Percentiles rank a stretch among this genome's conserved stretches.
Evolutionary conservation across 2,797 vertebrate genomes (phyloP).

Genomic region (Acipenser oxyrinchus): DNA sequence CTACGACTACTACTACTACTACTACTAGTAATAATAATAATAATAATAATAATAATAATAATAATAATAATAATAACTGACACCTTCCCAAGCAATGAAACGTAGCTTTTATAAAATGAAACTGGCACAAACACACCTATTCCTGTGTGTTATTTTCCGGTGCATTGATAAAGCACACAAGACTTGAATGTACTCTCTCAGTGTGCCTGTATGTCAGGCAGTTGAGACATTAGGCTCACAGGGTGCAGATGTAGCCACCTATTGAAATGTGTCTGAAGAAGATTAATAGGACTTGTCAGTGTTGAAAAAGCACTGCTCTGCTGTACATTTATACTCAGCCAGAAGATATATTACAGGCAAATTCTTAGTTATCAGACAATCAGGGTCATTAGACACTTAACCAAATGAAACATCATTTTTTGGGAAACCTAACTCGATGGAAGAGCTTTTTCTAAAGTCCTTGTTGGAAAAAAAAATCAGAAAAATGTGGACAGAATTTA

Average conservation of each 20-base stretch:
- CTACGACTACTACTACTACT: too few relatives aligned
- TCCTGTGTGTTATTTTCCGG: not conserved
- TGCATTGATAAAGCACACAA: not conserved
- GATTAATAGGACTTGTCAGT: constrained; percentile 81
- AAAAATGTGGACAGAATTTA: too few relatives aligned
- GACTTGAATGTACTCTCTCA: constrained; percentile 4
- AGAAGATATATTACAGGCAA: constrained; percentile 77
- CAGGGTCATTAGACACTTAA: constrained; percentile 73
- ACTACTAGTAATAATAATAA: too few relatives aligned
- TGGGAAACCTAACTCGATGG: not conserved
- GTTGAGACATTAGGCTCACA: constrained; percentile 62
- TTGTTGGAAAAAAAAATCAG: constrained; percentile 1
- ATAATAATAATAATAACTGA: too few relatives aligned
- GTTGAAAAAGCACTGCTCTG: constrained; percentile 70
- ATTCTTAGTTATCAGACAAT: constrained; percentile 72
- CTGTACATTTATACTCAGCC: constrained; percentile 70
- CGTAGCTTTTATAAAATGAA: too few relatives aligned
- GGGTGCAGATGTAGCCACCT: constrained; percentile 68
- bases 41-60: too few relatives aligned
- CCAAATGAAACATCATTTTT: constrained; percentile 47
- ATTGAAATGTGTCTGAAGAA: constrained; percentile 80
- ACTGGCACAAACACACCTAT: too few relatives aligned
- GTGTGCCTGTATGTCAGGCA: constrained; percentile 42
- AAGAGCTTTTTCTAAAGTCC: not conserved
- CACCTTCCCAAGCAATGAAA: too few relatives aligned